phyloP scores from a whole-genome alignment of 2,888 invertebrate genomes.

The Archaeoteleia sp. region DNA sequence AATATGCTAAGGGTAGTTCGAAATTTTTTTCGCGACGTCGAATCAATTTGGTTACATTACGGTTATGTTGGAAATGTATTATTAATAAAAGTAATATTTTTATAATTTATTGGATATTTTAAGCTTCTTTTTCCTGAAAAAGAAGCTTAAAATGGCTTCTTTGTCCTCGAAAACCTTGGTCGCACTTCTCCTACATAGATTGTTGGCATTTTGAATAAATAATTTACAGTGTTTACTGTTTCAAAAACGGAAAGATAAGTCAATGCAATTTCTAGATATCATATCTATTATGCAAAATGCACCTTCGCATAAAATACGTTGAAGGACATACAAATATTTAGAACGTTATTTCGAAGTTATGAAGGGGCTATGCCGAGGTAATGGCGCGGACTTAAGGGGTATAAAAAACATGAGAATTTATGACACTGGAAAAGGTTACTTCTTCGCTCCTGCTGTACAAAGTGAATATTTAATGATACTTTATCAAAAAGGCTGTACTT shows the following conservation, averaged over 20 bases:
- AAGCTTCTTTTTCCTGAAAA: too few species aligned
- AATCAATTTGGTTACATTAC: too few species aligned
- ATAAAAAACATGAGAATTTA: slow-evolving; percentile 55
- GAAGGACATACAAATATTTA: slow-evolving; percentile 49
- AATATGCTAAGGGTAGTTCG: too few species aligned
- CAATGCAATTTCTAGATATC: slow-evolving; percentile 25
- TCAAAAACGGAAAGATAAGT: slow-evolving; percentile 33
- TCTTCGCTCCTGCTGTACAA: slow-evolving; percentile 40
- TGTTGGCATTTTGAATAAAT: too few species aligned
- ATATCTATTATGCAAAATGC: slow-evolving; percentile 17
- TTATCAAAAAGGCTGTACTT: slow-evolving; percentile 41
- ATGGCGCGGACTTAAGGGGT: slow-evolving; percentile 55
- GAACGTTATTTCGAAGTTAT: slow-evolving; percentile 50
- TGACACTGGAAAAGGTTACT: slow-evolving; percentile 46
- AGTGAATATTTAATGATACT: slow-evolving; percentile 54
- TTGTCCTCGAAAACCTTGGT: too few species aligned
- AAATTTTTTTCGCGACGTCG: too few species aligned
- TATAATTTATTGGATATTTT: too few species aligned
- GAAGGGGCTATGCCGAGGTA: slow-evolving; percentile 51
- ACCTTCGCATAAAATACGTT: slow-evolving; percentile 39
- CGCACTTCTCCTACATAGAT: too few species aligned
- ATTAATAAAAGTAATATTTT: too few species aligned
- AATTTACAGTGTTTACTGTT: too few species aligned
- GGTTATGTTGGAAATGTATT: too few species aligned
- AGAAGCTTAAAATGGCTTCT: too few species aligned